Conservation (phyloP, 2,797 vertebrate species). For the Oreochromis grahami region DNA sequence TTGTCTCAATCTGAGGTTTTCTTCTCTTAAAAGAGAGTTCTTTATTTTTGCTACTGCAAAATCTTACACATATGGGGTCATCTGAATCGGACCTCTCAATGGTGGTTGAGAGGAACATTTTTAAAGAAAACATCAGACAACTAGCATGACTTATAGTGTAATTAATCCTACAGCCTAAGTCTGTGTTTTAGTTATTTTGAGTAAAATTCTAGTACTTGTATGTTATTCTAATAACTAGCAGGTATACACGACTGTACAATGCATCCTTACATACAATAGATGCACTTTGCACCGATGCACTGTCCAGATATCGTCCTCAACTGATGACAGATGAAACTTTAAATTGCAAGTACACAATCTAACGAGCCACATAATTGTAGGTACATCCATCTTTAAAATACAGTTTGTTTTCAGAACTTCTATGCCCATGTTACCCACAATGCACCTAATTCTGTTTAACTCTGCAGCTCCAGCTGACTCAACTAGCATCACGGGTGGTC, state of each 20-base stretch:
- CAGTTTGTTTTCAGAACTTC: not conserved
- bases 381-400: not conserved
- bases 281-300: not conserved
- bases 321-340: not conserved
- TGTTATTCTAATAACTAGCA: not conserved
- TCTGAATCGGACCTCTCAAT: not conserved
- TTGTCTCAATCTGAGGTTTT: not conserved
- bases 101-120: not conserved
- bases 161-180: not conserved
- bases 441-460: not conserved
- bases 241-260: rapidly evolving
- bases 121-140: not conserved
- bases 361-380: not conserved
- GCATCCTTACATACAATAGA: not conserved
- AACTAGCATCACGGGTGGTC: not conserved
- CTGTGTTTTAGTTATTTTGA: not conserved
- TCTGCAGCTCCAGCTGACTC: not conserved
- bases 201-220: not conserved
- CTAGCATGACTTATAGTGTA: not conserved
- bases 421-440: not conserved
- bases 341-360: not conserved
- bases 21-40: not conserved
- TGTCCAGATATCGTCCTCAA: not conserved
- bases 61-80: not conserved
- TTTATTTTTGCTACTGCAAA: not conserved